Conservation (phyloP, 1,140 invertebrate genomes). For the Danaus plexippus region DNA sequence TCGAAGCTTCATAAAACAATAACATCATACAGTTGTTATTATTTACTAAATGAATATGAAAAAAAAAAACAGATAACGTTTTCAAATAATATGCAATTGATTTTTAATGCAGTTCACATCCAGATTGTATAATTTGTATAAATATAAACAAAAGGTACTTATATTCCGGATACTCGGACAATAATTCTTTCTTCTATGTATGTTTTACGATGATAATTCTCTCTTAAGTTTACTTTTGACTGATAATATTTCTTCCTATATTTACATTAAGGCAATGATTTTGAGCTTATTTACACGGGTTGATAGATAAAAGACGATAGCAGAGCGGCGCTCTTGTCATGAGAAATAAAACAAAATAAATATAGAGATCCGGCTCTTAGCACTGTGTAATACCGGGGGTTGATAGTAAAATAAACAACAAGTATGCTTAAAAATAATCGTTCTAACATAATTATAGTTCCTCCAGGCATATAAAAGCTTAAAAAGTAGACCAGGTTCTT, state of each 20-base stretch:
- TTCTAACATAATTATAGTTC: too few species aligned
- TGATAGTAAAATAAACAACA: slow-evolving; percentile 45
- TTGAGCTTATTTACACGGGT: slow-evolving; percentile 55
- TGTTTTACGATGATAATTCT: slow-evolving; percentile 47
- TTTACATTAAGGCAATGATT: slow-evolving; percentile 58
- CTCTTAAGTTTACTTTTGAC: slow-evolving; percentile 44
- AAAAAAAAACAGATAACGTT: too few species aligned
- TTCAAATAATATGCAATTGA: too few species aligned
- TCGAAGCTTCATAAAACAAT: too few species aligned
- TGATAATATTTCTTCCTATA: slow-evolving; percentile 63
- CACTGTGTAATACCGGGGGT: slow-evolving; percentile 59
- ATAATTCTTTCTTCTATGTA: slow-evolving; percentile 48
- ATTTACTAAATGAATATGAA: too few species aligned
- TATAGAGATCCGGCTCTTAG: slow-evolving; percentile 49
- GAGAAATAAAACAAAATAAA: slow-evolving; percentile 63
- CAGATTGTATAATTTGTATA: too few species aligned
- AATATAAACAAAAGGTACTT: too few species aligned
- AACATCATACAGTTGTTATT: too few species aligned
- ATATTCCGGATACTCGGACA: slow-evolving; percentile 5
- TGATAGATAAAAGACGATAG: slow-evolving; percentile 64
- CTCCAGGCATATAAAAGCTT: too few species aligned
- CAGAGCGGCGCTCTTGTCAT: slow-evolving; percentile 57
- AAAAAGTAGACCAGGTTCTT: too few species aligned
- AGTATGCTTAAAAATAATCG: slow-evolving; percentile 26
- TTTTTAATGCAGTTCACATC: too few species aligned